phyloP scores from a whole-genome alignment of 1,140 invertebrate species.

The Melanaphis sacchari region DNA sequence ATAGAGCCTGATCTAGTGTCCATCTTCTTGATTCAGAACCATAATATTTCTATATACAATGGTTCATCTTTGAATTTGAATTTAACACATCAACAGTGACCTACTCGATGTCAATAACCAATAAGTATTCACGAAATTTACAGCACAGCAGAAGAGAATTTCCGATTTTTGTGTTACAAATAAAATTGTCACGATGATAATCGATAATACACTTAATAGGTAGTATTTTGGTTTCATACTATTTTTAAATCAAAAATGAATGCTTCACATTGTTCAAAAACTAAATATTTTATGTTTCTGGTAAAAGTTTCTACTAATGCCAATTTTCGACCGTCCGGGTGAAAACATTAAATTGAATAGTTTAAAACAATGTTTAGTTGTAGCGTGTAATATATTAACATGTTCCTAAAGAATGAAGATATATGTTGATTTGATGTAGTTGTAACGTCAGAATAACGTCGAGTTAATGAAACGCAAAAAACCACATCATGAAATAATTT shows the following conservation, averaged over 20 bases:
- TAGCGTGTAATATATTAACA: neutral
- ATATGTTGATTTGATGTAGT: slow-evolving; percentile 6
- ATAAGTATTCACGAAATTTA: neutral
- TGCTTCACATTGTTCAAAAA: neutral
- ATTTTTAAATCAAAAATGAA: neutral
- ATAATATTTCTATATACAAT: too few relatives aligned
- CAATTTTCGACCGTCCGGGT: neutral
- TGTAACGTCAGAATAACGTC: neutral
- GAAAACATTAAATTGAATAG: slow-evolving; percentile 9
- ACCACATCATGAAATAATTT: neutral
- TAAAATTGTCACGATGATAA: neutral
- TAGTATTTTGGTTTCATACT: neutral
- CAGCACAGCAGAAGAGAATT: neutral
- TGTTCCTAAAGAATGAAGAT: neutral
- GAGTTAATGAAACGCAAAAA: slow-evolving; percentile 4
- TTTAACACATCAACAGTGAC: neutral
- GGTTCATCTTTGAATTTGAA: too few relatives aligned
- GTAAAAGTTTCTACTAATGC: neutral
- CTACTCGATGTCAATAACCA: neutral
- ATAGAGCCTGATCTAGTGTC: too few relatives aligned
- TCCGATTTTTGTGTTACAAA: neutral
- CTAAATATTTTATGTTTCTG: slow-evolving; percentile 4
- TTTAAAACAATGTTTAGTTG: slow-evolving; percentile 15
- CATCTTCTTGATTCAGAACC: too few relatives aligned
- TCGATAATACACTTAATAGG: neutral